A percentile compares a stretch with the other conserved stretches of the same genome.
Evolutionary conservation across 92 coral and sea anemone genomes (phyloP).

Genomic region (Phymanthus crucifer): DNA sequence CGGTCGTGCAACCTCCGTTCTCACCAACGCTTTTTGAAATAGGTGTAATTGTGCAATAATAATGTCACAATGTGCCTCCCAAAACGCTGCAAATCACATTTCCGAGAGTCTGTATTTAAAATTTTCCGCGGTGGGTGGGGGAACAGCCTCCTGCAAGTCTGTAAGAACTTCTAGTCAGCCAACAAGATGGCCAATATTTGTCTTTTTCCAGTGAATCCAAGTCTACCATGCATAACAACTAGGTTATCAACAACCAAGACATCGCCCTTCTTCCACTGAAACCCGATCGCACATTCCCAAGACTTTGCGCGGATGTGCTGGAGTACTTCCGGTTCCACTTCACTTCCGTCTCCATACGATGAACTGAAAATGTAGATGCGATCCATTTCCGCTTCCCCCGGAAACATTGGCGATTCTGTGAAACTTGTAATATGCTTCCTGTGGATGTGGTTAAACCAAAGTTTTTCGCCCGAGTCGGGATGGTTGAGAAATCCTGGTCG

Average conservation of each 20-base stretch:
- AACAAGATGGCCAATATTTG: conserved; percentile 45
- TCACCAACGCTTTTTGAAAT: too few species aligned
- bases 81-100: too few species aligned
- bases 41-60: too few species aligned
- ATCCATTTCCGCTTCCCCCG: conserved; percentile 21
- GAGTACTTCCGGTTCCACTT: conserved; percentile 64
- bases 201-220: conserved; percentile 68
- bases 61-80: too few species aligned
- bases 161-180: conserved; percentile 21
- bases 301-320: conserved; percentile 70
- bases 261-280: conserved; percentile 70
- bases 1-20: too few species aligned
- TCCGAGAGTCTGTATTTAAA: too few species aligned
- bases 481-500: conserved; percentile 29
- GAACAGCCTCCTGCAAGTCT: too few species aligned
- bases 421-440: conserved; percentile 42
- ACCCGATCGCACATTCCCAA: conserved; percentile 78
- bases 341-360: conserved; percentile 73
- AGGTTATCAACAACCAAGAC: conserved; percentile 62
- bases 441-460: conserved; percentile 58
- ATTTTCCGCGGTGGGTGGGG: too few species aligned
- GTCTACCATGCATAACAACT: conserved; percentile 63
- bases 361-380: conserved; percentile 41
- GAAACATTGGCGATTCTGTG: conserved; percentile 41
- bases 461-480: conserved; percentile 41